Conservation (phyloP, 2,113 vertebrate genomes). For the Illadopsis cleaveri region DNA sequence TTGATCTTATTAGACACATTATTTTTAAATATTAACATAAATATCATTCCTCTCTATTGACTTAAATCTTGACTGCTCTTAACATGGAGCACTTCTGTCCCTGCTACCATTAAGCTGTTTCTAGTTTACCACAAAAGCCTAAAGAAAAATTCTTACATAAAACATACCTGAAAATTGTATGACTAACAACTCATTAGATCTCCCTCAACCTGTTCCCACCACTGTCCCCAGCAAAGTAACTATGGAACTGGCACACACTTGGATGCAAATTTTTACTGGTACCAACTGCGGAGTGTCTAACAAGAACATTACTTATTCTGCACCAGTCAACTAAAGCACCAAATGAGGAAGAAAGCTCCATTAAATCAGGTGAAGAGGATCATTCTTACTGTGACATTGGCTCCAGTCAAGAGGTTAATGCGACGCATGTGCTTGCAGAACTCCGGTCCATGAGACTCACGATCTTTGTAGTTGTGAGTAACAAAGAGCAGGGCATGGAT, state of each 20-base stretch:
- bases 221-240: neutral
- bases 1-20: neutral
- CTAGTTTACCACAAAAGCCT: neutral
- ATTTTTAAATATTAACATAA: neutral
- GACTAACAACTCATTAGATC: neutral
- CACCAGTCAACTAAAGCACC: rapidly evolving
- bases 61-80: neutral
- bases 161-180: neutral
- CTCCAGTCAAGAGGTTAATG: conserved; percentile 88
- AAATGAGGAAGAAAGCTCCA: neutral
- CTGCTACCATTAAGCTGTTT: neutral
- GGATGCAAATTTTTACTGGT: neutral
- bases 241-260: neutral
- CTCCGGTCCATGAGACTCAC: conserved; percentile 91
- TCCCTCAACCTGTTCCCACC: neutral
- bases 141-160: neutral
- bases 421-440: conserved; percentile 96
- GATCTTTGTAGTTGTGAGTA: conserved; percentile 90
- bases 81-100: neutral
- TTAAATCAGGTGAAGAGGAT: neutral
- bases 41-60: neutral
- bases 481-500: conserved; percentile 97
- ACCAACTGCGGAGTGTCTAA: neutral
- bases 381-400: conserved; percentile 86
- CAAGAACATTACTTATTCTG: neutral